A percentile compares a stretch with the other conserved stretches of the same genome.
These are phyloP conservation scores for Myotis lucifugus DNA, from an alignment of 2,113 vertebrate species.

Conservation along the genomic window DNA sequence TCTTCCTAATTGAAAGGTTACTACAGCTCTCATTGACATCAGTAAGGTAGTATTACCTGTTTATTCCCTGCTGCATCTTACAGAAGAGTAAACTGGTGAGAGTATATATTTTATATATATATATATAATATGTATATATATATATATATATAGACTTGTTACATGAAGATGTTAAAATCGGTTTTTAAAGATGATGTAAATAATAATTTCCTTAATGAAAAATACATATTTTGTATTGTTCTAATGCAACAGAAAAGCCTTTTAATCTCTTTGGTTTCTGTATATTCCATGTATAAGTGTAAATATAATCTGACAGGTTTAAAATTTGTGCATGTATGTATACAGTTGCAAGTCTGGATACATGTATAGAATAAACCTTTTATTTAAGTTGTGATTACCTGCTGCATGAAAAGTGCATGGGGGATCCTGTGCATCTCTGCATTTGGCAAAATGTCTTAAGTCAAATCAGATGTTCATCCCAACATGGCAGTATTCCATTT, in stretches of 20 bases:
- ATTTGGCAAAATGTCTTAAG: constrained; percentile 88
- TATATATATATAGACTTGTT: constrained; percentile 84
- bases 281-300: constrained; percentile 91
- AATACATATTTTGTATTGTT: constrained; percentile 91
- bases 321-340: constrained; percentile 90
- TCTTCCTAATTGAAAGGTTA: constrained; percentile 84
- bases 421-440: constrained; percentile 89
- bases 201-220: constrained; percentile 90
- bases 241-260: constrained; percentile 87
- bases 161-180: constrained; percentile 88
- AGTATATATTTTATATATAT: constrained; percentile 90
- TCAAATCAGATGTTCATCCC: constrained; percentile 85
- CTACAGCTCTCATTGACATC: constrained; percentile 85
- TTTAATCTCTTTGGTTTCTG: constrained; percentile 87
- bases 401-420: constrained; percentile 91
- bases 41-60: constrained; percentile 86
- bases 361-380: constrained; percentile 90
- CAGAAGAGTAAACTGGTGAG: constrained; percentile 86
- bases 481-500: constrained; percentile 87
- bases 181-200: constrained; percentile 92
- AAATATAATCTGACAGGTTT: constrained; percentile 89
- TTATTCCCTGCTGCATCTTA: constrained; percentile 87
- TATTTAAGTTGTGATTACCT: constrained; percentile 91
- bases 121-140: constrained; percentile 84
- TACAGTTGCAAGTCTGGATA: constrained; percentile 90